phyloP scores from a whole-genome alignment of 2,113 vertebrate species.

The Callospermophilus lateralis region DNA sequence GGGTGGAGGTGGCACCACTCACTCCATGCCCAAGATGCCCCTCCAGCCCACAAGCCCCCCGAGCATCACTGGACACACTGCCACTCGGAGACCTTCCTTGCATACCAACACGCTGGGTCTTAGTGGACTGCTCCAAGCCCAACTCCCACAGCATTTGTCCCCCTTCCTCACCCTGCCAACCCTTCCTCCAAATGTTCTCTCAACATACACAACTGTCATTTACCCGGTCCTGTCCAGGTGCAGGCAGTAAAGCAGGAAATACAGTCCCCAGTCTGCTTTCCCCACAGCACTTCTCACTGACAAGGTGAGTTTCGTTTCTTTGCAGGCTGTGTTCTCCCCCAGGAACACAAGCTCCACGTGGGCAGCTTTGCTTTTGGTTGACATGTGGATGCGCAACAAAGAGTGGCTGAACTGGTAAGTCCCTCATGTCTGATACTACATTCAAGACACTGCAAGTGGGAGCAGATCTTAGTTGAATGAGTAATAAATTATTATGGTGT shows the following conservation, averaged over 20 bases:
- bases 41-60: no score
- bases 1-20: no score
- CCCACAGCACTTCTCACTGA: background rate
- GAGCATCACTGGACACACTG: no score
- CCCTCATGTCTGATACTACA: background rate
- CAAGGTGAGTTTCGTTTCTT: background rate
- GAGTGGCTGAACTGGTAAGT: accelerated
- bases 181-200: background rate
- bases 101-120: no score
- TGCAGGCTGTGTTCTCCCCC: background rate
- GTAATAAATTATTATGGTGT: background rate
- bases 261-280: no score
- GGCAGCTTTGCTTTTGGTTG: background rate
- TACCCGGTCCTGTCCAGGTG: background rate
- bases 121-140: background rate
- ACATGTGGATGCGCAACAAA: no score
- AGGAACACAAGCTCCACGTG: background rate
- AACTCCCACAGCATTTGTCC: background rate
- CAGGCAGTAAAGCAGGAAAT: background rate
- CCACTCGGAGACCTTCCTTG: no score
- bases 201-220: background rate
- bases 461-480: accelerated
- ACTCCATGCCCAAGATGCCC: no score
- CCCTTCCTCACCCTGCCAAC: background rate
- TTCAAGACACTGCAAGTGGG: background rate